Base-by-base conservation (phyloP, 2,797 vertebrate genomes). In the Todus mexicanus region DNA sequence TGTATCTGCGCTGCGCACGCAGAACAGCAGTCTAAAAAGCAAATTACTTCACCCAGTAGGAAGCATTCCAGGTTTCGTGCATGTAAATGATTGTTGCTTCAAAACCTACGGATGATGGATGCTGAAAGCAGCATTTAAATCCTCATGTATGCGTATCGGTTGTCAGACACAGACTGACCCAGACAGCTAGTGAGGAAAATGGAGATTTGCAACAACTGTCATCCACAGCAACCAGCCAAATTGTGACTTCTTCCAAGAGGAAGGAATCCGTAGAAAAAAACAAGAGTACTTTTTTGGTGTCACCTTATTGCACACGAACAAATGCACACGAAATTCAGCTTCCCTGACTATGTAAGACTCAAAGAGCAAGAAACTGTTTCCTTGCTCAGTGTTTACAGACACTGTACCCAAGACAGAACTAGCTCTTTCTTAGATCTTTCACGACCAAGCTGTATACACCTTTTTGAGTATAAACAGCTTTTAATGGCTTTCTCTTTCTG, bases 361-460 rank as follows among this genome's bases (percentile, higher is more conserved):
- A 74, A 88, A 57, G 26, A 68, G 61, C 43, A 94, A 75, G 73
- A 68, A 90, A 25, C 4, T 14, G 10, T 57, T 68, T 87, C 37
- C 27, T 51, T 60, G 64, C 63, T 87, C 69, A 51, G 29, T n/a
- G 33, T 60, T 73, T 37, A n/a, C 15, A 80, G 69, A 64, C 35
- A 11, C 56, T 69, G 56, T 21, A 68, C 18, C 9, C 45, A 54
- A 50, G 79, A 47, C 45, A 76, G 59, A 38, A 57, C 13, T 42
- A 61, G n/a, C 18, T 61, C 22, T 10, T 26, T 73, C 59, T 72
- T 19, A 47, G 21, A 35, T 43, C 15, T 65, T 29, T 73, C 3
- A 0, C 9, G 12, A 16, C 17, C 40, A 83, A 45, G 38, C 21
- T 47, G 21, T 12, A 60, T 0, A 0, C 25, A 27, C 14, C 15